Conservation (phyloP, 1,140 invertebrate genomes). For the Drosophila nigromelanica region DNA sequence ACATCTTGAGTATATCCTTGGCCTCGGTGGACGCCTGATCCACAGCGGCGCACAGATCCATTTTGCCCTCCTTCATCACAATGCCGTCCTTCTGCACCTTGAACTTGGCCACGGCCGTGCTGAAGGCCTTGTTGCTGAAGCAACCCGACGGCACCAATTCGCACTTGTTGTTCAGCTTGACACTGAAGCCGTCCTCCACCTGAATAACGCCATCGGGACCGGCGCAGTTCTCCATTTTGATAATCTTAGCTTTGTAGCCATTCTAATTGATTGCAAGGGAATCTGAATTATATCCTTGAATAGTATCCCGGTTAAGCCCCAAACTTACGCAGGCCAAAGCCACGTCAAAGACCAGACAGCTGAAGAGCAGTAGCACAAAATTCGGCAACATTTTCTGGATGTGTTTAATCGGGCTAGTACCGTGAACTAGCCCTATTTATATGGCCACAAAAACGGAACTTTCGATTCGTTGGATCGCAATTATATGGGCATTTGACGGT, state of each 20-base stretch:
- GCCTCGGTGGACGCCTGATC: constrained; percentile 65
- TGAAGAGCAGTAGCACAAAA: constrained; percentile 45
- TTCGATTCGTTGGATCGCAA: constrained; percentile 41
- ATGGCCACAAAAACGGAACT: constrained; percentile 11
- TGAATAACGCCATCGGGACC: constrained; percentile 66
- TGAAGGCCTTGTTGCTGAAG: constrained; percentile 70
- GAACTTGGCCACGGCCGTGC: constrained; percentile 66
- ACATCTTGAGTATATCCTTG: constrained; percentile 76
- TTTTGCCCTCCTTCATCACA: constrained; percentile 76
- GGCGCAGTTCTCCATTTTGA: constrained; percentile 79
- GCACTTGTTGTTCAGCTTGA: constrained; percentile 81
- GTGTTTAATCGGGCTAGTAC: constrained; percentile 16
- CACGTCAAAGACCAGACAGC: constrained; percentile 47
- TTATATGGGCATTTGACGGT: constrained; percentile 75
- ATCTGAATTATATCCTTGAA: neutral
- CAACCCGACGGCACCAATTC: constrained; percentile 76
- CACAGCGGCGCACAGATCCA: constrained; percentile 71
- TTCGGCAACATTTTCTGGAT: constrained; percentile 49
- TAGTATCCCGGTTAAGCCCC: neutral
- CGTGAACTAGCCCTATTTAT: constrained; percentile 51
- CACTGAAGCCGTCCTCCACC: constrained; percentile 57
- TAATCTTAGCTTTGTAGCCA: constrained; percentile 77
- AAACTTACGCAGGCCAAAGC: constrained; percentile 75
- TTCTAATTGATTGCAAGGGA: constrained; percentile 44
- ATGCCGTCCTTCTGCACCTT: constrained; percentile 77